Conservation (phyloP, 1,140 invertebrate genomes). For the Agrilus planipennis region DNA sequence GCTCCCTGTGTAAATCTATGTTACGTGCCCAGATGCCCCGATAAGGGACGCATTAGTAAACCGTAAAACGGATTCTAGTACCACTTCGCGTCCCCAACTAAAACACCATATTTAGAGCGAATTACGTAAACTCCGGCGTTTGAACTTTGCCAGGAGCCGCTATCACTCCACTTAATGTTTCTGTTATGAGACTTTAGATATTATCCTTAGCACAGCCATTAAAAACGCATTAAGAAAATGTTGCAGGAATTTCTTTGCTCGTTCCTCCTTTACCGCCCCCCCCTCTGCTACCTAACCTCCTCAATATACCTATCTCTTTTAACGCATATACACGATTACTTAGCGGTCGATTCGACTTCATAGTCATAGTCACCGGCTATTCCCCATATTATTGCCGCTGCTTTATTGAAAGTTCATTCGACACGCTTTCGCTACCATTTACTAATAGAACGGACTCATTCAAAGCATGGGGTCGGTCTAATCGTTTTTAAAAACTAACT, state of each 20-base stretch:
- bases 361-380: too few relatives aligned
- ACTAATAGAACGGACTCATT: too few relatives aligned
- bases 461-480: too few relatives aligned
- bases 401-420: too few relatives aligned
- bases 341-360: too few relatives aligned
- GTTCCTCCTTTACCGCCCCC: too few relatives aligned
- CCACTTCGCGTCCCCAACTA: slow-evolving; percentile 20
- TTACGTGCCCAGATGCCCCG: slow-evolving; percentile 31
- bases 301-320: too few relatives aligned
- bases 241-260: not conserved
- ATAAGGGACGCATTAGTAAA: slow-evolving; percentile 34
- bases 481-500: too few relatives aligned
- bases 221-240: slow-evolving; percentile 7
- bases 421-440: too few relatives aligned
- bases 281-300: too few relatives aligned
- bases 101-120: slow-evolving; percentile 21
- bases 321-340: too few relatives aligned
- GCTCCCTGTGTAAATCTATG: slow-evolving; percentile 29
- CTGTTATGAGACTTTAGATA: slow-evolving; percentile 8
- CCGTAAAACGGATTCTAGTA: slow-evolving; percentile 31
- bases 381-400: too few relatives aligned
- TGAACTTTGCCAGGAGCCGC: slow-evolving; percentile 20
- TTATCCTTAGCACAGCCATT: slow-evolving; percentile 1
- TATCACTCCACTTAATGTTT: slow-evolving; percentile 10
- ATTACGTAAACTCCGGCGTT: slow-evolving; percentile 6